Evolutionary conservation across 2,888 invertebrate species (phyloP), one percentile per base, ranked within the genome.

Genomic region (Siphlonurus alternatus): DNA sequence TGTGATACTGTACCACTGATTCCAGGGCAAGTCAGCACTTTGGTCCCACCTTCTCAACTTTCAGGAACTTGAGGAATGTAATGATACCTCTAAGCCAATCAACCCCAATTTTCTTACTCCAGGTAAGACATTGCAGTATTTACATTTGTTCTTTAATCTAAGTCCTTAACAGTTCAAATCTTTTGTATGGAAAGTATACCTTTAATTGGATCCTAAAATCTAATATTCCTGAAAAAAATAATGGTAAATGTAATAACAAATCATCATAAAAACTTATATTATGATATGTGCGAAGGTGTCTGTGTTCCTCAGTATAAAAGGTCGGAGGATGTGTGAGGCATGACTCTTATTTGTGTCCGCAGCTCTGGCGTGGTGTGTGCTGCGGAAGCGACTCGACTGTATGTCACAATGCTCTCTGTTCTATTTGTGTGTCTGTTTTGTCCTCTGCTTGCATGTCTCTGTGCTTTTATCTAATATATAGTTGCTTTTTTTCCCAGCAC

Each of bases 11-110:
- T 7, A 3, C 23, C 25, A 22, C 53, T 63, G 54, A 2, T 63
- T 63, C 56, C 63, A 83, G 81, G 96, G 97, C 7, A 98, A 97
- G 78, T 97, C 97, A 1, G 94, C 97, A 0, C 79, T 99, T 2
- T 99, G 99, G 99, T 89, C 93, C 66, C 96, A 97, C 76, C 81
- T 98, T 64, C 83, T 88, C 19, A 88, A 89, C 73, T 97, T 90
- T 74, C 89, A 95, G 72, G 93, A 94, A 72, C 73, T 87, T 70
- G 89, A 89, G 73, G 89, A 90, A 71, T 79, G 80, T 67, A 79
- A 78, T 71, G 79, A 82, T 70, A 74, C 79, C 61, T 75, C 76
- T 67, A 79, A 81, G 73, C 76, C 80, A 2, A 76, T 82, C 68
- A 81, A 84, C 75, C 78, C 83, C 2, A 83, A 83, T 73, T 81